phyloP scores from a whole-genome alignment of 1,140 invertebrate genomes.

The Atta texana region DNA sequence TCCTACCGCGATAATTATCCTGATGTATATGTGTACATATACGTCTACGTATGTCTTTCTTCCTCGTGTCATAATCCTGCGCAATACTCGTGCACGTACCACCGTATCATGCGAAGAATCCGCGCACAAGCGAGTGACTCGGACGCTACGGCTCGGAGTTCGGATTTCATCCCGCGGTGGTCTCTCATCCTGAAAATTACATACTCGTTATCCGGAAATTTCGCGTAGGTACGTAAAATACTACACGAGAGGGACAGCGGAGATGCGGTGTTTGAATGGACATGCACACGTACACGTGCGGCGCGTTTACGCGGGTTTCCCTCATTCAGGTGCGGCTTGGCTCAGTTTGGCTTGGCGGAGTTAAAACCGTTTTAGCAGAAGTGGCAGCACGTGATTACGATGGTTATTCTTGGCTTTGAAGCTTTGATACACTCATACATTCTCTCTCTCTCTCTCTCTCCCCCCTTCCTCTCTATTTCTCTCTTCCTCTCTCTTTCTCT shows the following conservation, averaged over 20 bases:
- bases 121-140: slow-evolving; percentile 32
- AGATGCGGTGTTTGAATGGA: slow-evolving; percentile 58
- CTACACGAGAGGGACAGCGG: not conserved
- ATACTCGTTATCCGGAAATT: slow-evolving; percentile 26
- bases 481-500: not conserved
- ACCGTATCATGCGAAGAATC: slow-evolving; percentile 6
- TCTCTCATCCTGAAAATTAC: slow-evolving; percentile 48
- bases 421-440: slow-evolving; percentile 38
- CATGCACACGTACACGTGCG: slow-evolving; percentile 58
- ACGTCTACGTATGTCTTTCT: not conserved
- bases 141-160: not conserved
- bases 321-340: slow-evolving; percentile 45
- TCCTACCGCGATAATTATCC: slow-evolving; percentile 39
- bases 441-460: not conserved
- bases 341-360: slow-evolving; percentile 56
- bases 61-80: slow-evolving; percentile 7
- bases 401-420: slow-evolving; percentile 70
- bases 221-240: slow-evolving; percentile 61
- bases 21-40: not conserved
- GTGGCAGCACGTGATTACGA: slow-evolving; percentile 71
- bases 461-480: not conserved
- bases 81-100: slow-evolving; percentile 9
- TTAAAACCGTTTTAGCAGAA: slow-evolving; percentile 72
- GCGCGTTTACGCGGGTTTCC: slow-evolving; percentile 42
- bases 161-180: slow-evolving; percentile 23